Evolutionary conservation across 2,113 vertebrate genomes (phyloP).

Genomic region (Paramisgurnus dabryanus): DNA sequence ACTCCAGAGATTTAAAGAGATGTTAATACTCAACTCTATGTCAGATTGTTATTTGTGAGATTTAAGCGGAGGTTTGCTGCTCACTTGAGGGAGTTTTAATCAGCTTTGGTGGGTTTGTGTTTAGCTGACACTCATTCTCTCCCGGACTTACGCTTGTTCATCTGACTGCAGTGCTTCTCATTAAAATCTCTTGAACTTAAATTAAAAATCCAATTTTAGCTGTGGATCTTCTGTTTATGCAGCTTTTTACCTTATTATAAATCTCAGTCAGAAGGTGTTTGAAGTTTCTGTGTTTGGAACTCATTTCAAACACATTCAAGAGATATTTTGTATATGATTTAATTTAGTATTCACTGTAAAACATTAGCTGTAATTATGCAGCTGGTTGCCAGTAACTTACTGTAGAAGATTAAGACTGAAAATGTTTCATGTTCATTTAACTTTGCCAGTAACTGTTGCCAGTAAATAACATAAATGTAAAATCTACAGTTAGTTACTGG

Average conservation of each 20-base stretch:
- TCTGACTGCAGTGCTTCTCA: conserved; percentile 7
- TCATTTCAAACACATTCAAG: background rate
- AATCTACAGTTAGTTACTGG: too few relatives aligned
- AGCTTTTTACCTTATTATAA: background rate
- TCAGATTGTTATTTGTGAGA: conserved; percentile 22
- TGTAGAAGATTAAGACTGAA: too few relatives aligned
- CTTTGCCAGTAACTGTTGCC: too few relatives aligned
- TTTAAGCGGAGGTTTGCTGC: conserved; percentile 21
- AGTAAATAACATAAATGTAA: too few relatives aligned
- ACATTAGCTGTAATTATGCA: too few relatives aligned
- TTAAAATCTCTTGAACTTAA: conserved; percentile 12
- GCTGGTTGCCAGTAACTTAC: too few relatives aligned
- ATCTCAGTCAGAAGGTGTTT: background rate
- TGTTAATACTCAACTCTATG: conserved; percentile 8
- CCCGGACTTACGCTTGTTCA: conserved; percentile 3
- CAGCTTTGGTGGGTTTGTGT: conserved; percentile 24
- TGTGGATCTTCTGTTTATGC: conserved; percentile 5
- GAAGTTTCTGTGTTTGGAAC: background rate
- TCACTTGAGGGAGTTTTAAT: conserved; percentile 33
- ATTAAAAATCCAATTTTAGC: conserved; percentile 23
- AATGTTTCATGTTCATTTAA: too few relatives aligned
- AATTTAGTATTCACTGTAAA: too few relatives aligned
- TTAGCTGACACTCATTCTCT: background rate
- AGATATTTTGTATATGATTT: background rate
- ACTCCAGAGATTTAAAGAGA: conserved; percentile 10